A percentile compares a stretch with the other conserved stretches of the same genome.
Evolutionary conservation across 2,797 vertebrate genomes (phyloP).

Genomic region (Carduelis carduelis): DNA sequence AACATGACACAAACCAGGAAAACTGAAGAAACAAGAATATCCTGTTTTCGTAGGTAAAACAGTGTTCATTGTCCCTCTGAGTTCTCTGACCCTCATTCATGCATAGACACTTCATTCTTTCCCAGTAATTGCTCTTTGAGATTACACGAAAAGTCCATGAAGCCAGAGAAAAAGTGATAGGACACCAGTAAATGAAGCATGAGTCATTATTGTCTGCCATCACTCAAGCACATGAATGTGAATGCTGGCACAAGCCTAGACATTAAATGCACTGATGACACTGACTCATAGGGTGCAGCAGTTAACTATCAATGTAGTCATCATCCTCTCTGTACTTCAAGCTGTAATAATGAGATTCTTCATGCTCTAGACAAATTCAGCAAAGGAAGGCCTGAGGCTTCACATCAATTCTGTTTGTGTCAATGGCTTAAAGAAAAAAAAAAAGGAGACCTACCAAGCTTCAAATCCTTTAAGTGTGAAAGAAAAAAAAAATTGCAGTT

Average conservation of each 20-base stretch:
- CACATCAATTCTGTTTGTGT: conserved; percentile 33
- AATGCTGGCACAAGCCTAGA: conserved; percentile 35
- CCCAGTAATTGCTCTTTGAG: conserved; percentile 32
- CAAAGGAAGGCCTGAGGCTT: conserved; percentile 34
- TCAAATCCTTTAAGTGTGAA: background rate
- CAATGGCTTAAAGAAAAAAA: background rate
- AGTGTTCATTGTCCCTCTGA: background rate
- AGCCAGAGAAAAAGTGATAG: conserved; percentile 11
- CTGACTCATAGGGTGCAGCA: conserved; percentile 47
- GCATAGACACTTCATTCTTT: background rate
- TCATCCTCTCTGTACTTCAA: conserved; percentile 6
- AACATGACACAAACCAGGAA: background rate
- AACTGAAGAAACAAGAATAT: background rate
- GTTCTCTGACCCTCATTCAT: background rate
- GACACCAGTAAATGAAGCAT: conserved; percentile 44
- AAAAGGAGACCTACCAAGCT: background rate
- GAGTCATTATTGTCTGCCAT: conserved; percentile 58
- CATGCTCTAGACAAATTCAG: conserved; percentile 51
- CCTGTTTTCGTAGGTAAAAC: background rate
- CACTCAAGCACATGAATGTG: conserved; percentile 24
- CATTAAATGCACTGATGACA: conserved; percentile 42
- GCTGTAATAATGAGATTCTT: conserved; percentile 58
- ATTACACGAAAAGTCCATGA: background rate
- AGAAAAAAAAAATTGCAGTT: background rate
- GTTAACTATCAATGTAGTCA: conserved; percentile 35